Evolutionary conservation across 2,888 invertebrate species (phyloP).

Genomic region (Hylaea fasciaria): DNA sequence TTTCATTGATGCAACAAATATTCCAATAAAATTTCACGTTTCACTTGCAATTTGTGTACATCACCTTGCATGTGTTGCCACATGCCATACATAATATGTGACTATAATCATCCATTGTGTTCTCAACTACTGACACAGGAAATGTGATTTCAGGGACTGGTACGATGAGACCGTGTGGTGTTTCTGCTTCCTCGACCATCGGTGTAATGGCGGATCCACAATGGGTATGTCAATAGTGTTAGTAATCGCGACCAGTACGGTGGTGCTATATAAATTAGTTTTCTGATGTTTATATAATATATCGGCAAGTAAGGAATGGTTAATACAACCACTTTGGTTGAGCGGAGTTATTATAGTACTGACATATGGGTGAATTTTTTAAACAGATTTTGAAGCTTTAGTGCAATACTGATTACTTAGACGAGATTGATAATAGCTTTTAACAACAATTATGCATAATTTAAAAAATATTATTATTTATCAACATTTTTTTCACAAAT

Average conservation of each 20-base stretch:
- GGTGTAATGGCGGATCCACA: conserved; percentile 88
- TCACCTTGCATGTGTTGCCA: too few relatives aligned
- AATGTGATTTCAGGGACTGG: conserved; percentile 86
- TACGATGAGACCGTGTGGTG: conserved; percentile 94
- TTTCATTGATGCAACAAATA: too few relatives aligned
- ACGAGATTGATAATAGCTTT: too few relatives aligned
- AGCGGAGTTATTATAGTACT: neutral
- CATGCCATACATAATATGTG: neutral
- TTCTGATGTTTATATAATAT: conserved; percentile 49
- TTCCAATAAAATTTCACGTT: too few relatives aligned
- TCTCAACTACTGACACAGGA: neutral
- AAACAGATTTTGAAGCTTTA: neutral
- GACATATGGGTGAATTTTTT: neutral
- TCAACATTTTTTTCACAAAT: too few relatives aligned
- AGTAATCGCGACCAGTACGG: conserved; percentile 55
- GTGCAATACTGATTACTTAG: too few relatives aligned
- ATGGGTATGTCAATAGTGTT: conserved; percentile 61
- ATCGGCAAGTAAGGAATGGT: neutral
- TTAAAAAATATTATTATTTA: too few relatives aligned
- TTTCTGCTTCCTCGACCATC: conserved; percentile 95
- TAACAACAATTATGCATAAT: too few relatives aligned
- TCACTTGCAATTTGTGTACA: too few relatives aligned
- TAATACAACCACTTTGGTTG: conserved; percentile 1
- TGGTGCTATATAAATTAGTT: conserved; percentile 49
- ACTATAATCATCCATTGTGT: conserved; percentile 12